Evolutionary conservation across 2,113 vertebrate genomes (phyloP).

Genomic region (Lathamus discolor): DNA sequence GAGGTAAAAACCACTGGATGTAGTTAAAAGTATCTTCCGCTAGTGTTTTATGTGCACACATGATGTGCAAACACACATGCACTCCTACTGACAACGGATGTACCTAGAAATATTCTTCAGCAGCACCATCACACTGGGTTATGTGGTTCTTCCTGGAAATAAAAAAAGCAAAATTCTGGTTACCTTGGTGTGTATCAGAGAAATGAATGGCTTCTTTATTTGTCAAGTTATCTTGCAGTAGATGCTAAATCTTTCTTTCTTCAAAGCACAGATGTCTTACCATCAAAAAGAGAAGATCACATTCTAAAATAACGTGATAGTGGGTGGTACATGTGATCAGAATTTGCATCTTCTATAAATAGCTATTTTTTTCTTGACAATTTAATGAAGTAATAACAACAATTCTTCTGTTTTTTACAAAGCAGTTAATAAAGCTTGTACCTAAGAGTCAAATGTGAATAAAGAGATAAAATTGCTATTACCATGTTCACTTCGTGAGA

Average conservation of each 20-base stretch:
- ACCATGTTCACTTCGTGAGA: neutral
- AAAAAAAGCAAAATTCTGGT: conserved; percentile 38
- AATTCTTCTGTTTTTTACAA: neutral
- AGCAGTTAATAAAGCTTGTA: neutral
- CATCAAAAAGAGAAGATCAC: neutral
- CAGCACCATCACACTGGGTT: conserved; percentile 16
- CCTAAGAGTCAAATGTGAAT: neutral
- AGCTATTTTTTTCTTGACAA: neutral
- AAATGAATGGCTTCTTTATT: conserved; percentile 40
- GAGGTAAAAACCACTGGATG: conserved; percentile 17
- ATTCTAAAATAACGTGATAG: neutral
- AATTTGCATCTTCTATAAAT: neutral
- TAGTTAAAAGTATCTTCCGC: conserved; percentile 40
- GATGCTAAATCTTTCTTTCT: conserved; percentile 4
- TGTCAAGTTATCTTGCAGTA: neutral
- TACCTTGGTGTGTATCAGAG: conserved; percentile 47
- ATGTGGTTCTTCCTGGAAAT: conserved; percentile 80
- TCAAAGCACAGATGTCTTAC: neutral
- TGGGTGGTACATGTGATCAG: neutral
- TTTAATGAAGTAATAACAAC: neutral
- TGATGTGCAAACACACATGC: neutral
- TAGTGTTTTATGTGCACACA: neutral
- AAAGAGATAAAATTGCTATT: neutral
- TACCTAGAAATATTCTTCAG: conserved; percentile 74
- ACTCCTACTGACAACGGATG: conserved; percentile 64